Evolutionary conservation across 2,888 invertebrate species (phyloP).

Genomic region (Nomada flava): DNA sequence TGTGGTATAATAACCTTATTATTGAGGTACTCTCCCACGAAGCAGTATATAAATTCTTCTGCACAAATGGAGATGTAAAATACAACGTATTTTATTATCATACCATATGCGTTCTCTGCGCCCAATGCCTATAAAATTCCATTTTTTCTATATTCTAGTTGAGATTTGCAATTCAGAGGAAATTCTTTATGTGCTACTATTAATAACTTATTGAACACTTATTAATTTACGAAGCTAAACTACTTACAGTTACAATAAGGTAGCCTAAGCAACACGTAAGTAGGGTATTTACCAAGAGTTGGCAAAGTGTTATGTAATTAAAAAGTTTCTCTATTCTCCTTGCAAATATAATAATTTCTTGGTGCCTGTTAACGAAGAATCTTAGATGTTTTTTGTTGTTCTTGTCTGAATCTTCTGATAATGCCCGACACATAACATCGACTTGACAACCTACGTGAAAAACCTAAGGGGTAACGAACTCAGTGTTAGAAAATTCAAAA

Average conservation of each 20-base stretch:
- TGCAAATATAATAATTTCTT: conserved; percentile 47
- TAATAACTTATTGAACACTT: too few relatives aligned
- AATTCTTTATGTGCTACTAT: too few relatives aligned
- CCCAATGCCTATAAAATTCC: conserved; percentile 33
- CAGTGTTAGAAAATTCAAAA: neutral
- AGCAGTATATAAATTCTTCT: conserved; percentile 64
- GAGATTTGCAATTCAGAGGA: too few relatives aligned
- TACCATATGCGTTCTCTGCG: neutral
- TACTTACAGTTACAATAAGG: conserved; percentile 58
- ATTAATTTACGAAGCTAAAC: neutral
- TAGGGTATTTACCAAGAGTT: conserved; percentile 48
- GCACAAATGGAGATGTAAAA: conserved; percentile 54
- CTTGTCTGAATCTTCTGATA: conserved; percentile 5
- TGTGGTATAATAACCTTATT: conserved; percentile 46
- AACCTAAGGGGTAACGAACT: conserved; percentile 34
- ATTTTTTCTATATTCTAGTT: neutral
- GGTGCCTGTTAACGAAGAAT: conserved; percentile 46
- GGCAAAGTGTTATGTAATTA: conserved; percentile 53
- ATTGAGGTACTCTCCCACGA: conserved; percentile 62
- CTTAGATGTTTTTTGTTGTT: neutral
- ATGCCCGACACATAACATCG: conserved; percentile 54
- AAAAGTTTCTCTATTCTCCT: conserved; percentile 49
- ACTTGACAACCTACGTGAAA: conserved; percentile 56
- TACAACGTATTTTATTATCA: conserved; percentile 50
- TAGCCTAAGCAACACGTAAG: conserved; percentile 51